phyloP scores from a whole-genome alignment of 2,113 vertebrate species.

The Dinomys branickii region DNA sequence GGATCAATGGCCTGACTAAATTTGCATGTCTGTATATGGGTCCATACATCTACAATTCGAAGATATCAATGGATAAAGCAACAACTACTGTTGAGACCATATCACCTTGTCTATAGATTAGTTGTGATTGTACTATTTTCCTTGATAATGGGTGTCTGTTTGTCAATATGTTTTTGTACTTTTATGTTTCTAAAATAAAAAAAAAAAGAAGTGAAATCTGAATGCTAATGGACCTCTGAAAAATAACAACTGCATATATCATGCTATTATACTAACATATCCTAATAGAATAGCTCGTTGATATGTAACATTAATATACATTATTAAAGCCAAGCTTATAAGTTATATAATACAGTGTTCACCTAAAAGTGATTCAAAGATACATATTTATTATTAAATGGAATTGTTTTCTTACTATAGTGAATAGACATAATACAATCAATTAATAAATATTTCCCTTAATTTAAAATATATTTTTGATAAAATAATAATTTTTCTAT shows the following conservation, averaged over 20 bases:
- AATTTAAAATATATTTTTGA: slow-evolving; percentile 39
- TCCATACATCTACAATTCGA: too few relatives aligned
- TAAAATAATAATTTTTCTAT: slow-evolving; percentile 24
- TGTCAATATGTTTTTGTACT: too few relatives aligned
- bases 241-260: not conserved
- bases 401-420: slow-evolving; percentile 9
- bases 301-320: not conserved
- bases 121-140: too few relatives aligned
- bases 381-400: not conserved
- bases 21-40: too few relatives aligned
- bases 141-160: too few relatives aligned
- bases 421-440: not conserved
- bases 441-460: slow-evolving; percentile 22
- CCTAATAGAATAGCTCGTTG: not conserved
- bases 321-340: slow-evolving; percentile 31
- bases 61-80: too few relatives aligned
- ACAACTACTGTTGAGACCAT: too few relatives aligned
- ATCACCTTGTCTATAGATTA: too few relatives aligned
- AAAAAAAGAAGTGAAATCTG: not conserved
- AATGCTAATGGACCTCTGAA: slow-evolving; percentile 28
- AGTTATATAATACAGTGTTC: not conserved
- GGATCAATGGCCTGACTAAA: too few relatives aligned
- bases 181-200: too few relatives aligned
- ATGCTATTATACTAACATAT: not conserved
- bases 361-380: slow-evolving; percentile 23